Evolutionary conservation across 2,888 invertebrate genomes (phyloP).

Genomic region (Hyppa rectilinea): DNA sequence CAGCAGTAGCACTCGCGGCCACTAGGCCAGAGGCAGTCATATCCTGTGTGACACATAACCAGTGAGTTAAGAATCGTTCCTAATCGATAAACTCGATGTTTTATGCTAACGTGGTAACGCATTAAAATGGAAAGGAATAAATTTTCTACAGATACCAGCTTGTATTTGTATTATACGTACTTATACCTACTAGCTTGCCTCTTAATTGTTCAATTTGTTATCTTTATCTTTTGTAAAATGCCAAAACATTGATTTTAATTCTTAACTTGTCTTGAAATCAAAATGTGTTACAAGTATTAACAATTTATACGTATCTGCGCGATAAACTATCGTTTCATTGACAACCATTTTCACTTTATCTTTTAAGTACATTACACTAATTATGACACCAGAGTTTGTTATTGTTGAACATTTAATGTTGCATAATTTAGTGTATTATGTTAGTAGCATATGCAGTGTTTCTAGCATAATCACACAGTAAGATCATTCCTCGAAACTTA

Average conservation of each 20-base stretch:
- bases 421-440: neutral
- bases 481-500: too few species aligned
- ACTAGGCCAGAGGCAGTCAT: neutral
- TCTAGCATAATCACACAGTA: too few species aligned
- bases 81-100: neutral
- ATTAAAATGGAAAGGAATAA: neutral
- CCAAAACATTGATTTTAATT: slow-evolving; percentile 31
- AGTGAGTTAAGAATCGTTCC: neutral
- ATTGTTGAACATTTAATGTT: neutral
- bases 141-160: neutral
- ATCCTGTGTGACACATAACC: neutral
- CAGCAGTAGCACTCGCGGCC: neutral
- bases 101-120: neutral
- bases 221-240: slow-evolving; percentile 19
- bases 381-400: neutral
- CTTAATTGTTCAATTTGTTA: neutral
- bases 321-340: slow-evolving; percentile 46
- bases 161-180: neutral
- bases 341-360: slow-evolving; percentile 50
- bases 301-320: slow-evolving; percentile 31
- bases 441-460: neutral
- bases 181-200: neutral
- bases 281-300: slow-evolving; percentile 33
- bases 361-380: slow-evolving; percentile 30
- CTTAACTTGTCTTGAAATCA: slow-evolving; percentile 26